These are phyloP conservation scores for Cirrhinus mrigala DNA, from an alignment of 2,797 vertebrate genomes.

Conservation along the genomic window DNA sequence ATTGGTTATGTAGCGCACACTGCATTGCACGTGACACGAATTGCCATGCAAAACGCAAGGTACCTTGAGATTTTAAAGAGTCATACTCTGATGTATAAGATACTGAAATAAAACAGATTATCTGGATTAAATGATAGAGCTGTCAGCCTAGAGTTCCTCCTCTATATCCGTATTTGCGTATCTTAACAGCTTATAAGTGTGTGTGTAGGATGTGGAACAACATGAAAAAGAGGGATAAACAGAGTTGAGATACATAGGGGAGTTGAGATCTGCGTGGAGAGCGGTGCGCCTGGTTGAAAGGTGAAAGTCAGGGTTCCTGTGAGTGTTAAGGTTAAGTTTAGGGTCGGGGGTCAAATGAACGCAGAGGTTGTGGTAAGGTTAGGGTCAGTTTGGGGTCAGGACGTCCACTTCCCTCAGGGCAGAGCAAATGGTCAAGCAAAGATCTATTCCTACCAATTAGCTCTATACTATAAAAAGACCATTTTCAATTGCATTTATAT, in stretches of 20 bases:
- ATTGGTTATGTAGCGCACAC: slow-evolving; percentile 12
- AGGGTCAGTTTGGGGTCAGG: slow-evolving; percentile 71
- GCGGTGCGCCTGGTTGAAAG: slow-evolving; percentile 68
- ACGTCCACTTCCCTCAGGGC: slow-evolving; percentile 67
- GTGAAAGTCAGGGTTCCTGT: slow-evolving; percentile 66
- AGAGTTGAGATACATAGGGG: slow-evolving; percentile 51
- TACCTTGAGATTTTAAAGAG: slow-evolving; percentile 35
- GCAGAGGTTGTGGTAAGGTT: slow-evolving; percentile 79
- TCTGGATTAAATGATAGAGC: slow-evolving; percentile 44
- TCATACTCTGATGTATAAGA: slow-evolving; percentile 31
- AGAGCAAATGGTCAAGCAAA: slow-evolving; percentile 41
- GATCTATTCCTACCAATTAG: slow-evolving; percentile 50
- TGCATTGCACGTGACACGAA: not conserved
- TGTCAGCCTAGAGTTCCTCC: slow-evolving; percentile 35
- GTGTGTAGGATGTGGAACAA: slow-evolving; percentile 13
- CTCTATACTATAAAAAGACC: slow-evolving; percentile 22
- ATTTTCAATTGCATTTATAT: not conserved
- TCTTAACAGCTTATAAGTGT: slow-evolving; percentile 64
- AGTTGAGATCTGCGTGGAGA: slow-evolving; percentile 76
- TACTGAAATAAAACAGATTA: slow-evolving; percentile 40
- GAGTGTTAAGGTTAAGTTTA: slow-evolving; percentile 79
- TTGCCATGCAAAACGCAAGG: not conserved
- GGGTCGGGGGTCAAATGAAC: slow-evolving; percentile 70
- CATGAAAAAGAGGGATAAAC: slow-evolving; percentile 26
- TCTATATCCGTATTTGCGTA: slow-evolving; percentile 43